Base-by-base conservation (phyloP, 2,888 invertebrate species). In the Stenurella melanura region DNA sequence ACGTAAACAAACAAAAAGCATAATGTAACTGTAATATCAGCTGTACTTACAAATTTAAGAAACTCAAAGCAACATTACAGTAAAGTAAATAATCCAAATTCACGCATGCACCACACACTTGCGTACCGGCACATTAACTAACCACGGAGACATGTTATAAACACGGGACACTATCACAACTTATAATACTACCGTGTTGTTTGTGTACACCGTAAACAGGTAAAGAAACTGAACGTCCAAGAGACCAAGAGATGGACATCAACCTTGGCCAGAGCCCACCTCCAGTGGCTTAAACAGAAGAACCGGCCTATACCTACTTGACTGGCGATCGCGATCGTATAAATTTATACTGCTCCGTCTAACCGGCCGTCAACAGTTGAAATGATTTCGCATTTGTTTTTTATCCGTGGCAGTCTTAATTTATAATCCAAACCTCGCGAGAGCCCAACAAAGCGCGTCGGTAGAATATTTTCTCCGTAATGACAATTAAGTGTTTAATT, bases 161-260 rank as follows among this genome's bases (percentile, higher is more conserved):
- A 26, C 67, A 54, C 54, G 67, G 19, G 67, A n/a, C 54, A 26
- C 54, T n/a, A 11, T 21, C 12, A 54, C 21, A 34, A 64, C 42
- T 34, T 67, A 54, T 54, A 26, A 15, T 38, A 64, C 64, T 64
- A 42, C 54, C 67, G 19, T 54, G 67, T 21, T 50, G 66, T 21
- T n/a, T 54, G 19, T 50, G 57, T 71, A 73, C 75, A 54, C 69
- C n/a, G 19, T 21, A 17, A 63, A 64, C 76, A 77, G 75, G 79
- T 75, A 79, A 72, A 68, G 57, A 73, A 17, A 72, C 63, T 30
- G 38, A 21, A 54, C 50, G 54, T 67, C 67, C 67, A 54, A 58
- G 58, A 64, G 72, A 63, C 74, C 38, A 70, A 78, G 79, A 77
- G 70, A 75, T 73, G 79, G 79, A 50, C 77, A 79, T 73, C 79